These are phyloP conservation scores for Tortricodes alternella DNA, from an alignment of 2,888 invertebrate genomes.

Conservation along the genomic window DNA sequence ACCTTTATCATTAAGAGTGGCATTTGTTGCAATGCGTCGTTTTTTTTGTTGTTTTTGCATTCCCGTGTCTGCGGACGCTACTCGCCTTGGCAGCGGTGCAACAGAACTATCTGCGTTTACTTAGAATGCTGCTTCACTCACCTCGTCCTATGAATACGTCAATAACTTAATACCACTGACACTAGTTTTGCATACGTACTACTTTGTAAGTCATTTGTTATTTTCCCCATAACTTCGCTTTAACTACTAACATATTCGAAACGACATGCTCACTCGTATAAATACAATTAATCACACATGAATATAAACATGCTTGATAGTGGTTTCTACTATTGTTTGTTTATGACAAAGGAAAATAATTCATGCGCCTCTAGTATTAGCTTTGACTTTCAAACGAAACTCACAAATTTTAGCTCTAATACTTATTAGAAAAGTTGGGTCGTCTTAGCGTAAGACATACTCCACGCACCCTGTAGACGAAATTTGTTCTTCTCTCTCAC, in stretches of 20 bases:
- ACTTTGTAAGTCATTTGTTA: conserved; percentile 40
- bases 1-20: not conserved
- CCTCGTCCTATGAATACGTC: conserved; percentile 43
- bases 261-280: conserved; percentile 5
- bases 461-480: too few species aligned
- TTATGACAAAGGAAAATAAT: not conserved
- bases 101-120: conserved; percentile 31
- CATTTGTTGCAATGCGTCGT: not conserved
- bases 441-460: too few species aligned
- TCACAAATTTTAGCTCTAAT: not conserved
- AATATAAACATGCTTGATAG: not conserved
- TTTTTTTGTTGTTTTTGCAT: conserved; percentile 11
- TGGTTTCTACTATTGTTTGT: not conserved
- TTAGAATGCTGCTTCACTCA: conserved; percentile 39
- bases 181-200: conserved; percentile 40
- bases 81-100: conserved; percentile 7
- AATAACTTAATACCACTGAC: conserved; percentile 43
- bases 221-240: conserved; percentile 35
- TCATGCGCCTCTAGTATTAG: not conserved
- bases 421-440: not conserved
- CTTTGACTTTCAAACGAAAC: not conserved
- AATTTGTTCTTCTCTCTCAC: not conserved
- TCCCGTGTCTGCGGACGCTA: conserved; percentile 20
- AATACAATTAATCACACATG: not conserved
- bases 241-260: conserved; percentile 32